Conservation (phyloP, 2,888 invertebrate species). For the Acleris laterana region DNA sequence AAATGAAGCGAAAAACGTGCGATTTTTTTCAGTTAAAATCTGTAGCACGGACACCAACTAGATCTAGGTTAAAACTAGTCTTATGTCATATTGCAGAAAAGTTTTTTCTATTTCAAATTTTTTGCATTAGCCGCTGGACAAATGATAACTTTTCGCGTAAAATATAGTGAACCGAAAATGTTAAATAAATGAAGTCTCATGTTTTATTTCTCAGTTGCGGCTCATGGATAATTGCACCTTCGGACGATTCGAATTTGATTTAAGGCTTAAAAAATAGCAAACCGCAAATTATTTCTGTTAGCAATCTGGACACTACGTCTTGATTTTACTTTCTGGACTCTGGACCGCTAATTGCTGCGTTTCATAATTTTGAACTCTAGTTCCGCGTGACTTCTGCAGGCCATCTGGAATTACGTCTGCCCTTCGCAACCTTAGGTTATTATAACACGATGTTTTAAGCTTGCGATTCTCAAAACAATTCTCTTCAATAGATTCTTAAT, state of each 20-base stretch:
- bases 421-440: not conserved
- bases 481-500: no score
- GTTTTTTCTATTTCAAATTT: not conserved
- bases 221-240: not conserved
- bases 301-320: no score
- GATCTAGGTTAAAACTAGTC: slow-evolving; percentile 45
- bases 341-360: no score
- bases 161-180: not conserved
- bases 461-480: no score
- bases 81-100: slow-evolving; percentile 21
- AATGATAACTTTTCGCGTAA: not conserved
- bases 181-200: not conserved
- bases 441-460: no score
- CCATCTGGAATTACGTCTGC: not conserved
- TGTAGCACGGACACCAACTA: slow-evolving; percentile 58
- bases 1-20: slow-evolving; percentile 4
- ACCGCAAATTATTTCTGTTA: no score
- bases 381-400: not conserved
- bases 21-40: slow-evolving; percentile 40
- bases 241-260: not conserved
- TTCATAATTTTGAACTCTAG: not conserved
- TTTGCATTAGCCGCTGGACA: not conserved
- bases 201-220: slow-evolving; percentile 1
- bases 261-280: no score
- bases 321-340: no score